Percentiles rank a stretch among this genome's conserved stretches.
These are phyloP conservation scores for Centropus bengalensis DNA, from an alignment of 2,113 vertebrate species.

Conservation along the genomic window DNA sequence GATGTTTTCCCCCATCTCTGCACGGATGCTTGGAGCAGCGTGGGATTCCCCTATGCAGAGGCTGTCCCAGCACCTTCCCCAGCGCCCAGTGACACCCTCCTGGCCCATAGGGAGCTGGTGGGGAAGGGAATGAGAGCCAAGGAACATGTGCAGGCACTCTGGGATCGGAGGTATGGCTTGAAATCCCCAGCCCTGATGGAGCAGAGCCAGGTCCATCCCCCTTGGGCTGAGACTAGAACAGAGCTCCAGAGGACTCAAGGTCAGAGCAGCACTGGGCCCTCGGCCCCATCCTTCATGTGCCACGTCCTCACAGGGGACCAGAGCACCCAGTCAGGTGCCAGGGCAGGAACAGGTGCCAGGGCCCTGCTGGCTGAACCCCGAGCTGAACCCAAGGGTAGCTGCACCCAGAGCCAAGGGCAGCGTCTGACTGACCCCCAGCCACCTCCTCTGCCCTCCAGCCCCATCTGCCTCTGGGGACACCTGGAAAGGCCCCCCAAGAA, in stretches of 20 bases:
- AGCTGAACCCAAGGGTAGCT: neutral
- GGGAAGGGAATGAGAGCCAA: neutral
- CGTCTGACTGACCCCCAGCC: rapidly evolving
- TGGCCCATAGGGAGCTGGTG: rapidly evolving
- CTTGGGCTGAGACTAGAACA: neutral
- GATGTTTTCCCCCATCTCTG: neutral
- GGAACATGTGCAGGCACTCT: neutral
- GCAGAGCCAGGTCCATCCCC: rapidly evolving
- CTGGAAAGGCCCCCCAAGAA: rapidly evolving
- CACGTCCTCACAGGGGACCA: rapidly evolving
- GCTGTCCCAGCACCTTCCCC: neutral
- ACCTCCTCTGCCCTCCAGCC: neutral
- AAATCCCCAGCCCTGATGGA: neutral
- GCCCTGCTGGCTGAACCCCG: neutral
- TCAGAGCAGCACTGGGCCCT: neutral
- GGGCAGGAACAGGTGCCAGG: neutral
- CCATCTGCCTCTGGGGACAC: neutral
- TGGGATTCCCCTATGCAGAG: rapidly evolving
- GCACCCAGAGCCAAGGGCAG: neutral
- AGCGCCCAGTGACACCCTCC: neutral
- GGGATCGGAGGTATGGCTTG: neutral
- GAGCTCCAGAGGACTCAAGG: neutral
- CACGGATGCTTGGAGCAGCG: rapidly evolving
- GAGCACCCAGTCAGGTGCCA: rapidly evolving
- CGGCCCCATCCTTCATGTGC: rapidly evolving